Base-by-base conservation (phyloP, 1,140 invertebrate species). In the Neodiprion lecontei region DNA sequence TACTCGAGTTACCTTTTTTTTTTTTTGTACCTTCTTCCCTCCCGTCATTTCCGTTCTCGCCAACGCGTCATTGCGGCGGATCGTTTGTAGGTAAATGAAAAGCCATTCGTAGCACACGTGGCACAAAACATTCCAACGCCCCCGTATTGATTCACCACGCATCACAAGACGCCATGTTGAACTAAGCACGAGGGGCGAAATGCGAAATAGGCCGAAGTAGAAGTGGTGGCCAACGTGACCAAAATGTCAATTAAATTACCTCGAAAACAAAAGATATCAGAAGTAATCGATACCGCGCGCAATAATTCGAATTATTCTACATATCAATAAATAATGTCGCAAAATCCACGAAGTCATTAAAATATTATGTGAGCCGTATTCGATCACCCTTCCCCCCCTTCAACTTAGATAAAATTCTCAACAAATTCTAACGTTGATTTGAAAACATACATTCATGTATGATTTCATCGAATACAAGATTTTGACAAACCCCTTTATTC, bases 81-180 rank as follows among this genome's bases (percentile, higher is more conserved):
- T 61, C n/a, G 2, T 61, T 0, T 61, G 2, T 12, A 12, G 11
- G 4, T 61, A 12, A 61, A 17, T 61, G n/a, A 61, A 17, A 14
- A 9, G n/a, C 53, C 53, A 61, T 61, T 61, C 3, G 9, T 61
- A 9, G 53, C 74, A 82, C 80, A 82, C 80, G 80, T 81, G 80
- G 80, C 80, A 77, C n/a, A 67, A 69, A 72, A 81, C 75, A 50
- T 77, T 77, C 75, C 77, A 76, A 80, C 77, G 72, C 77, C 77
- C 74, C 70, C 77, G 77, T 81, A 81, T 81, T 81, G 80, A 82
- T 81, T 81, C 77, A 75, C 73, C 74, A 75, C 77, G 79, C 79
- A 72, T 78, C 75, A 48, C 65, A 14, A 12, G 71, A 68, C 78
- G 78, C 80, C 80, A 82, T 82, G 77, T 81, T 82, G 79, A 77